Evolutionary conservation across 2,888 invertebrate genomes (phyloP).

Genomic region (Drosophila flavopinicola): DNA sequence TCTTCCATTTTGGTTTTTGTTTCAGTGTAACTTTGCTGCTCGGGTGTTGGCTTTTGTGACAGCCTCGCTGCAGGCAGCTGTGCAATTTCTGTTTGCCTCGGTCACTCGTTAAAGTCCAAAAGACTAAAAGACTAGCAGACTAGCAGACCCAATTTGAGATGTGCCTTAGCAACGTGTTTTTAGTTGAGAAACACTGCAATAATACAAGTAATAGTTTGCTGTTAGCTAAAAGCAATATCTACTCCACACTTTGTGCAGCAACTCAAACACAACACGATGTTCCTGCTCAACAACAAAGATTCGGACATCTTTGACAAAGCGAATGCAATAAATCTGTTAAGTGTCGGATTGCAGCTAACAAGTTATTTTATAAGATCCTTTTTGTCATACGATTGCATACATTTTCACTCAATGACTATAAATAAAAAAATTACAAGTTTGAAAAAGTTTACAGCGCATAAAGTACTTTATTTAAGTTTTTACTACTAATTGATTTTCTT

Average conservation of each 20-base stretch:
- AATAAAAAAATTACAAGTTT: no score
- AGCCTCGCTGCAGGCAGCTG: slow-evolving; percentile 23
- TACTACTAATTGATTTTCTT: no score
- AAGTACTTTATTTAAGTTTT: no score
- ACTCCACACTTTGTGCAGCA: not conserved
- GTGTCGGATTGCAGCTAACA: not conserved
- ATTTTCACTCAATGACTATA: no score
- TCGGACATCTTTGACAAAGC: not conserved
- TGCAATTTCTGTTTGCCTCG: slow-evolving; percentile 43
- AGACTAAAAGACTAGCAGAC: not conserved
- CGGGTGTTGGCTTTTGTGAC: slow-evolving; percentile 43
- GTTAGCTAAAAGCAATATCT: slow-evolving; percentile 9
- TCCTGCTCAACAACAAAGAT: no score
- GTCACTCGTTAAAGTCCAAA: slow-evolving; percentile 28
- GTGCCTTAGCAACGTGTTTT: slow-evolving; percentile 3
- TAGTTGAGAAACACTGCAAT: slow-evolving; percentile 1
- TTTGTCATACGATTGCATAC: no score
- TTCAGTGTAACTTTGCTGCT: slow-evolving; percentile 12
- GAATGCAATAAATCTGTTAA: not conserved
- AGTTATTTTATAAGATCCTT: not conserved
- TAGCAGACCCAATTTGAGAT: no score
- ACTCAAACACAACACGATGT: not conserved
- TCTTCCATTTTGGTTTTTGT: slow-evolving; percentile 3
- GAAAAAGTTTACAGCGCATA: no score
- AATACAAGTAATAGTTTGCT: slow-evolving; percentile 1